Evolutionary conservation across 2,888 invertebrate genomes (phyloP).

Genomic region (Eilema griseolum): DNA sequence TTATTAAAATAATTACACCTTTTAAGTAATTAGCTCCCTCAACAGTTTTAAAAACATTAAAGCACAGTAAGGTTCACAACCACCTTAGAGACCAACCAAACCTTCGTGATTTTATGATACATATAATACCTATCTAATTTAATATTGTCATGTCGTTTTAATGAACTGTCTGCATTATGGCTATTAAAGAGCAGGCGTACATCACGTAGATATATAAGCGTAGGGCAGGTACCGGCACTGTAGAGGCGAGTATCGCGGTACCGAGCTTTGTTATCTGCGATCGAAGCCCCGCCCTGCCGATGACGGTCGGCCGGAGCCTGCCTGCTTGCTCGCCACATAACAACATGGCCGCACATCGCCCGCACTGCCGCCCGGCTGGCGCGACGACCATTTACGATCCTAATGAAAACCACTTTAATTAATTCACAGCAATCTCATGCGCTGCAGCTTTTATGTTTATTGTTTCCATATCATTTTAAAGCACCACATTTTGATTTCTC

Average conservation of each 20-base stretch:
- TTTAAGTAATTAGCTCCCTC: conserved; percentile 14
- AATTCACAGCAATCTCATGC: conserved; percentile 85
- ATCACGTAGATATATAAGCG: conserved; percentile 17
- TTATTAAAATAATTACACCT: conserved; percentile 7
- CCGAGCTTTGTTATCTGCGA: conserved; percentile 78
- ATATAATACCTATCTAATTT: conserved; percentile 17
- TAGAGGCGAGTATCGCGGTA: conserved; percentile 28
- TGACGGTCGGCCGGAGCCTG: conserved; percentile 46
- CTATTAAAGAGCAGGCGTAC: conserved; percentile 17
- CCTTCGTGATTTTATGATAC: conserved; percentile 21
- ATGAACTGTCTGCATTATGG: conserved; percentile 19
- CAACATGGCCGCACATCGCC: conserved; percentile 59
- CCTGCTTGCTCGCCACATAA: conserved; percentile 34
- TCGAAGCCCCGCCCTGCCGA: conserved; percentile 68
- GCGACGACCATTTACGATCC: conserved; percentile 72
- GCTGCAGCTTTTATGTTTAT: conserved; percentile 84
- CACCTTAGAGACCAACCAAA: conserved; percentile 16
- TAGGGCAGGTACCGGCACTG: conserved; percentile 25
- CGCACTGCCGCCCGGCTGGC: conserved; percentile 40
- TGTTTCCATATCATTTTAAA: conserved; percentile 84
- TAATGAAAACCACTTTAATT: conserved; percentile 86
- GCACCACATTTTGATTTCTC: conserved; percentile 84
- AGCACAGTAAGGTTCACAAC: background rate
- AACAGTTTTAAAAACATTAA: conserved; percentile 8
- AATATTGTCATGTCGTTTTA: conserved; percentile 22